Evolutionary conservation across 1,140 invertebrate species (phyloP), one percentile per base, ranked within the genome.

Genomic region (Drosophila nasuta): DNA sequence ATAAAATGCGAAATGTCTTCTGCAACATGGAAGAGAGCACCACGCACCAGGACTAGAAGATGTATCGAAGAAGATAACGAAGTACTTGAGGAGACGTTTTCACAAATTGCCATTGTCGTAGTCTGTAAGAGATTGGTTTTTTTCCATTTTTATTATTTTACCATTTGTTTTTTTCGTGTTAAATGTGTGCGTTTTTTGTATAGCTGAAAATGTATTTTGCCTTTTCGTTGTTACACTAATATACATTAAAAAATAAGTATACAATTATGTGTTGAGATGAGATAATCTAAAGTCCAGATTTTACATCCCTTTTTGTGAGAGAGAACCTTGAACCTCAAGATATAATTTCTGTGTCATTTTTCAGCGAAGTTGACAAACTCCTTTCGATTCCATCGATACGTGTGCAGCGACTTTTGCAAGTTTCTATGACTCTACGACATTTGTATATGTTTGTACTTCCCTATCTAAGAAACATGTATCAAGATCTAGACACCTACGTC

Each of bases 1-100:
- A 92, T 46, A 91, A 91, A 66, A 91, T 92, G 91, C 91, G 86
- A 8, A 92, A 92, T 66, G 90, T 91, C 25, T 92, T 92, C 64
- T 80, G 88, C 49, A 91, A 91, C 58, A 59, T 92, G 73, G 91
- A 92, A 51, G 91, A 92, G 59, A 82, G 62, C 8, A 70, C 77
- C 25, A 66, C 80, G 66, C 90, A 88, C 48, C 90, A 90, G 76
- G 90, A 91, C 20, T 91, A 91, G 59, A 46, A 48, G n/a, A 20
- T 3, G 5, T 7, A 5, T 35, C 35, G 20, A 35, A 43, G 56
- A 46, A 56, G 38, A 65, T 49, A 1, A 38, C 6, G 7, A 10
- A 7, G 20, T 25, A 25, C 45, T 65, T 11, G 7, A 45, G 41
- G 33, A 67, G 35, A 25, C 58, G 64, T 57, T 66, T 35, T 52